Conservation (phyloP, 2,888 invertebrate species). For the Aelia acuminata region DNA sequence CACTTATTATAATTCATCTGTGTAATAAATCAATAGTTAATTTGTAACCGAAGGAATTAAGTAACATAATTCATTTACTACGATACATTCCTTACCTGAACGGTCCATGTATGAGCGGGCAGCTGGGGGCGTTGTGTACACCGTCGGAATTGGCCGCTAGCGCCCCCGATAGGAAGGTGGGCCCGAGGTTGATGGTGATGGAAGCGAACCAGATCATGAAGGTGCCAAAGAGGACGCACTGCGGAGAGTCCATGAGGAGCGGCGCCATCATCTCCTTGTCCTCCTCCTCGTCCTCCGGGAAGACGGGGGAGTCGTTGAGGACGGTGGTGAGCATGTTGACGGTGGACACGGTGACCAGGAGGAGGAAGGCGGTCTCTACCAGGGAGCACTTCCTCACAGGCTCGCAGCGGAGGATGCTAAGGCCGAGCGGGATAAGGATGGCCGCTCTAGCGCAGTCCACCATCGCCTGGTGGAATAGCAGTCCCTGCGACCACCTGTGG, state of each 20-base stretch:
- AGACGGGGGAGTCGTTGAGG: conserved; percentile 87
- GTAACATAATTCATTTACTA: neutral
- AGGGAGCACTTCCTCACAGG: conserved; percentile 89
- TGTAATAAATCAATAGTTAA: too few relatives aligned
- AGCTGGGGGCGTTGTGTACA: conserved; percentile 84
- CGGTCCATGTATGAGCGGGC: conserved; percentile 88
- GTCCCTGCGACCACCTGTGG: conserved; percentile 87
- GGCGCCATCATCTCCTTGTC: conserved; percentile 80
- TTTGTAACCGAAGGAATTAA: neutral
- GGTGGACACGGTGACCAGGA: conserved; percentile 90
- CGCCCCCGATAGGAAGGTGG: conserved; percentile 87
- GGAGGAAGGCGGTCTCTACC: conserved; percentile 89
- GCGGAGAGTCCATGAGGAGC: conserved; percentile 86
- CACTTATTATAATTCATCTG: too few relatives aligned
- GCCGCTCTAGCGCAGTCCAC: conserved; percentile 88
- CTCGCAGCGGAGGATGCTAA: conserved; percentile 85
- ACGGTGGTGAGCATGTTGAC: conserved; percentile 92
- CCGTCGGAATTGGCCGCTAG: conserved; percentile 85
- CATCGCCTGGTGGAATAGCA: conserved; percentile 87
- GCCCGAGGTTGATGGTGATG: conserved; percentile 90
- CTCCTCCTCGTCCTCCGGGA: conserved; percentile 81
- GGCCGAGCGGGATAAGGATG: conserved; percentile 83
- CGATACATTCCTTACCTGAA: conserved; percentile 70
- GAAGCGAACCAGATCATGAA: conserved; percentile 96
- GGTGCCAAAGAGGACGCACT: conserved; percentile 91